Base-by-base conservation (phyloP, 2,113 vertebrate genomes). In the Neopipo cinnamomea region DNA sequence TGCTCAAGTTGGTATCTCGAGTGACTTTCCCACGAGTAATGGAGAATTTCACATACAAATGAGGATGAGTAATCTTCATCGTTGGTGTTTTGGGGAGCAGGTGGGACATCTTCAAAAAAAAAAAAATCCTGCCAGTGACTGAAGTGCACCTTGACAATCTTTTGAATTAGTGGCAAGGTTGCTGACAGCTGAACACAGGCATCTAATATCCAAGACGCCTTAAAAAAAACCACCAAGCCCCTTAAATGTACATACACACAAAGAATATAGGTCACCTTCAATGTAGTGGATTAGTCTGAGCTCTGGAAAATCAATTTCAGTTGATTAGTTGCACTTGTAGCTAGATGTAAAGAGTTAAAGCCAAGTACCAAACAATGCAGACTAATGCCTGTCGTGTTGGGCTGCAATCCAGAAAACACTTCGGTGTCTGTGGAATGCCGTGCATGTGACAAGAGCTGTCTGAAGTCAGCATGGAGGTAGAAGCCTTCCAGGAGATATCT, bases 291-390 rank as follows among this genome's bases (percentile, higher is more conserved):
- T 92, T 94, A 80, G 75, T 13, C 2, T 4, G 76, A 86, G 50
- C 67, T 84, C 56, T 86, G 39, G 35, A 93, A 89, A 87, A 92
- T 77, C 68, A 50, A 6, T 91, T 91, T 53, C 37, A 31, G 75
- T 81, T 92, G 50, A 84, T 80, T 16, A 84, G 86, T 33, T 90
- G 75, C 35, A 22, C 72, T 91, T 59, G 79, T 24, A 92, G 72
- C 31, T 73, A 20, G 62, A 70, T 83, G 67, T 50, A 71, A 86
- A n/a, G 79, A 86, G 91, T 93, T 94, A 90, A 94, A 93, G 41
- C 14, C n/a, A 58, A 63, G 49, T 71, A 63, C 35, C 74, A 50
- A 50, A 63, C 39, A 28, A 9, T 3, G 2, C 52, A 47, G 47
- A 33, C 20, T 8, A 28, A n/a, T 67, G 90, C 14, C 46, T 75